Evolutionary conservation across 2,797 vertebrate species (phyloP).

Genomic region (Cephalopachus bancanus): DNA sequence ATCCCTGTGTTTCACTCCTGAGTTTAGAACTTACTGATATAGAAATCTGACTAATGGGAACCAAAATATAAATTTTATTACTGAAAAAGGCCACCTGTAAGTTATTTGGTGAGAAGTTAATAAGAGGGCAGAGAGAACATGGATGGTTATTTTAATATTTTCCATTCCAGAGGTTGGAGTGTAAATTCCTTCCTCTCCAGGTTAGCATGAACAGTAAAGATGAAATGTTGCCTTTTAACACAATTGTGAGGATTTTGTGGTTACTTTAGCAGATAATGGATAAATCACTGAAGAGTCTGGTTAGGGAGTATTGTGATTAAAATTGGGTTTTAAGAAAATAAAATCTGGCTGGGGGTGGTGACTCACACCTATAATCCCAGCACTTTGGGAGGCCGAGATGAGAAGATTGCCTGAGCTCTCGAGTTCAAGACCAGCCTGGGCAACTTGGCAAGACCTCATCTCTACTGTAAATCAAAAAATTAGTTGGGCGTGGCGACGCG

Average conservation of each 20-base stretch:
- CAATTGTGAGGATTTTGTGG: neutral
- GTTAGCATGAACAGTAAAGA: neutral
- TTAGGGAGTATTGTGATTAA: neutral
- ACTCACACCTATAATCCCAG: too few species aligned
- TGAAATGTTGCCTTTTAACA: neutral
- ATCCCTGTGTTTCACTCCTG: neutral
- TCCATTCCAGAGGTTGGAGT: neutral
- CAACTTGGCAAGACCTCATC: too few species aligned
- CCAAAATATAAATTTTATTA: neutral
- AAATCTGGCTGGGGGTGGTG: too few species aligned
- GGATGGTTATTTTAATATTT: neutral
- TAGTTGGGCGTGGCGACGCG: too few species aligned
- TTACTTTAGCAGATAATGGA: neutral
- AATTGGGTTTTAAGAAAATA: neutral
- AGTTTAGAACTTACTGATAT: neutral
- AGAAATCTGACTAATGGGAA: neutral
- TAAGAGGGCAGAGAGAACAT: neutral
- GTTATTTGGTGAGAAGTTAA: neutral
- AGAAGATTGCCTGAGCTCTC: too few species aligned
- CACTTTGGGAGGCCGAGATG: too few species aligned
- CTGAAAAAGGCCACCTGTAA: neutral
- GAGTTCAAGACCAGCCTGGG: too few species aligned
- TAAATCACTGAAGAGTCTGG: neutral
- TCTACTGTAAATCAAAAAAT: too few species aligned
- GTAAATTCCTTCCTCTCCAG: neutral